Percentiles rank a stretch among this genome's conserved stretches.
Evolutionary conservation across 2,888 invertebrate genomes (phyloP).

Genomic region (Buathra laborator): DNA sequence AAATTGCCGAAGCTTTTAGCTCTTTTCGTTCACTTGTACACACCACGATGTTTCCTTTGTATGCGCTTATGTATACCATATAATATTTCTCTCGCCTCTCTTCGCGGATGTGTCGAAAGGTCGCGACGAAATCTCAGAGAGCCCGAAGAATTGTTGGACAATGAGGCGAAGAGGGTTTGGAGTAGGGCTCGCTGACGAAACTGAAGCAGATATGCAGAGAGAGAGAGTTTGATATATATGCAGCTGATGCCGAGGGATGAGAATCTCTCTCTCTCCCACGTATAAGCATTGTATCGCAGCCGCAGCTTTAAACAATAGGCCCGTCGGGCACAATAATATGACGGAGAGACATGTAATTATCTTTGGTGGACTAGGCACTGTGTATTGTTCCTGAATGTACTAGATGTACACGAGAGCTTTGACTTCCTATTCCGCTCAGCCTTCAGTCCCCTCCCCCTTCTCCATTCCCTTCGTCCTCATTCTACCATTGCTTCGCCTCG

Average conservation of each 20-base stretch:
- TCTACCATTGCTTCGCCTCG: conserved; percentile 25
- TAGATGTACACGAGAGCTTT: conserved; percentile 60
- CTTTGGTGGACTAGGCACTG: conserved; percentile 70
- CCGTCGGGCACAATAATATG: conserved; percentile 72
- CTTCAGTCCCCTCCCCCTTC: not conserved
- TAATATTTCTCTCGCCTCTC: not conserved
- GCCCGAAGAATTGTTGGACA: conserved; percentile 56
- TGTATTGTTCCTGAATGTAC: conserved; percentile 68
- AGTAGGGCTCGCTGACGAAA: not conserved
- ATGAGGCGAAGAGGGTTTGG: conserved; percentile 31
- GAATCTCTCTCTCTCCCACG: conserved; percentile 46
- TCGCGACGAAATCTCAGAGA: conserved; percentile 51
- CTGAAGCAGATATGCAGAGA: conserved; percentile 19
- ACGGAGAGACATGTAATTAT: conserved; percentile 76
- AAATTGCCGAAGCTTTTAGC: conserved; percentile 57
- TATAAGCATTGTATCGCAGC: conserved; percentile 66
- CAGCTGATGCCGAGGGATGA: conserved; percentile 54
- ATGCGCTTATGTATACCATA: not conserved
- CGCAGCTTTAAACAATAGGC: conserved; percentile 71
- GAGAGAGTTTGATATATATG: conserved; percentile 19
- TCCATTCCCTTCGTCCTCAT: conserved; percentile 4
- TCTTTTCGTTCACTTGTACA: conserved; percentile 12
- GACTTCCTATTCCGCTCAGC: conserved; percentile 59
- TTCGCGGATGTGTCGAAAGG: conserved; percentile 51
- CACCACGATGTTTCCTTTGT: not conserved